These are phyloP conservation scores for Orthosia gothica DNA, from an alignment of 2,888 invertebrate species.

Conservation along the genomic window DNA sequence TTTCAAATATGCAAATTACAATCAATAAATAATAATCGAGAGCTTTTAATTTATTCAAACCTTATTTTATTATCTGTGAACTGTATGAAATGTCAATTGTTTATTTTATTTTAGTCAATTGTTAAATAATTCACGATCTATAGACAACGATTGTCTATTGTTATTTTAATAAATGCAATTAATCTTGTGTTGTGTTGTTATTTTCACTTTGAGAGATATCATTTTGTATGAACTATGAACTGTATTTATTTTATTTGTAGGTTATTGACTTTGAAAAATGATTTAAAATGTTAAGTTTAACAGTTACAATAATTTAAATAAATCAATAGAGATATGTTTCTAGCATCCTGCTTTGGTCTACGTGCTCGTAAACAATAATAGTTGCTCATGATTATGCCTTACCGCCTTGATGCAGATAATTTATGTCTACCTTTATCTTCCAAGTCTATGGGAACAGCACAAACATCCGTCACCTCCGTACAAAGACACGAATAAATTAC, in stretches of 20 bases:
- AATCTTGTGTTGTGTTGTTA: slow-evolving; percentile 81
- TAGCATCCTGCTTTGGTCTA: not conserved
- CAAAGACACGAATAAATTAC: slow-evolving; percentile 79
- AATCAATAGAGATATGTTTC: not conserved
- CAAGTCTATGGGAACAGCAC: slow-evolving; percentile 65
- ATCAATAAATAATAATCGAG: slow-evolving; percentile 69
- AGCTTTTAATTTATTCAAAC: slow-evolving; percentile 89
- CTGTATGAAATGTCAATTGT: slow-evolving; percentile 81
- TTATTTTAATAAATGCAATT: slow-evolving; percentile 85
- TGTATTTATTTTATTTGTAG: not conserved
- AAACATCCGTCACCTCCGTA: slow-evolving; percentile 77
- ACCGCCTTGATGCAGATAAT: slow-evolving; percentile 28
- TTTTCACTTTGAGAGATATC: slow-evolving; percentile 34
- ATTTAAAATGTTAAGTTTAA: not conserved
- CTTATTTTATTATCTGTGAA: slow-evolving; percentile 90
- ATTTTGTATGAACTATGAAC: slow-evolving; percentile 21
- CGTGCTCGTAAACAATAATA: not conserved
- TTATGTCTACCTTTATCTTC: slow-evolving; percentile 32
- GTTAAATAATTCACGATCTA: slow-evolving; percentile 67
- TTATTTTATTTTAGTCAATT: slow-evolving; percentile 74
- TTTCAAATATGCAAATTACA: slow-evolving; percentile 62
- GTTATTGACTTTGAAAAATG: not conserved
- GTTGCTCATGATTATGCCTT: not conserved
- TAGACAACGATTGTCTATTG: slow-evolving; percentile 71
- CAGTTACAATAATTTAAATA: not conserved